These are phyloP conservation scores for Barypeithes pellucidus DNA, from an alignment of 2,888 invertebrate species.

Conservation along the genomic window DNA sequence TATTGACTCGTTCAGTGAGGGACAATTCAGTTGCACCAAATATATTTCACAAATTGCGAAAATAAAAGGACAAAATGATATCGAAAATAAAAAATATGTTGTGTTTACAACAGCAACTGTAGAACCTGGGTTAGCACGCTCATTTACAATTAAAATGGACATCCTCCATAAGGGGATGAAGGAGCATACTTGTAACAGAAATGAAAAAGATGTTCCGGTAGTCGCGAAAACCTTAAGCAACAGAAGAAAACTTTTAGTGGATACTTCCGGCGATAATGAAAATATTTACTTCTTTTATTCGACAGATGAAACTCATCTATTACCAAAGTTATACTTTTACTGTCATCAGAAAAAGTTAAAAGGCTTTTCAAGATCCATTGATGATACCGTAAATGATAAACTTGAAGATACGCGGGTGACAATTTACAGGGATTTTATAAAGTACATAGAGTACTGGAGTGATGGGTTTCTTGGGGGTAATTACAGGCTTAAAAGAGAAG, in stretches of 20 bases:
- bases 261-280: slow-evolving; percentile 47
- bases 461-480: slow-evolving; percentile 57
- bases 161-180: slow-evolving; percentile 18
- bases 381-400: slow-evolving; percentile 50
- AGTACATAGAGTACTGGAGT: slow-evolving; percentile 58
- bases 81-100: slow-evolving; percentile 36
- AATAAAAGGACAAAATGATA: slow-evolving; percentile 16
- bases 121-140: slow-evolving; percentile 21
- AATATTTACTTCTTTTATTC: slow-evolving; percentile 45
- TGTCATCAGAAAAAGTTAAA: slow-evolving; percentile 53
- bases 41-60: slow-evolving; percentile 12
- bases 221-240: slow-evolving; percentile 40
- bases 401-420: slow-evolving; percentile 48
- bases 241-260: slow-evolving; percentile 33
- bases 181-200: slow-evolving; percentile 12
- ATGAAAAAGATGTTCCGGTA: slow-evolving; percentile 17
- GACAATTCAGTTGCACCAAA: slow-evolving; percentile 8
- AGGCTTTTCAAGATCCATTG: slow-evolving; percentile 37
- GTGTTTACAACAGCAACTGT: slow-evolving; percentile 44
- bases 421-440: slow-evolving; percentile 51
- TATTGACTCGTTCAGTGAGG: slow-evolving; percentile 41
- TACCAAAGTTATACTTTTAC: slow-evolving; percentile 56
- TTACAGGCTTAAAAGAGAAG: slow-evolving; percentile 57
- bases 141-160: slow-evolving; percentile 28
- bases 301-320: slow-evolving; percentile 25